Evolutionary conservation across 2,113 vertebrate genomes (phyloP), one percentile per base, ranked within the genome.

Genomic region (Manacus vitellinus): DNA sequence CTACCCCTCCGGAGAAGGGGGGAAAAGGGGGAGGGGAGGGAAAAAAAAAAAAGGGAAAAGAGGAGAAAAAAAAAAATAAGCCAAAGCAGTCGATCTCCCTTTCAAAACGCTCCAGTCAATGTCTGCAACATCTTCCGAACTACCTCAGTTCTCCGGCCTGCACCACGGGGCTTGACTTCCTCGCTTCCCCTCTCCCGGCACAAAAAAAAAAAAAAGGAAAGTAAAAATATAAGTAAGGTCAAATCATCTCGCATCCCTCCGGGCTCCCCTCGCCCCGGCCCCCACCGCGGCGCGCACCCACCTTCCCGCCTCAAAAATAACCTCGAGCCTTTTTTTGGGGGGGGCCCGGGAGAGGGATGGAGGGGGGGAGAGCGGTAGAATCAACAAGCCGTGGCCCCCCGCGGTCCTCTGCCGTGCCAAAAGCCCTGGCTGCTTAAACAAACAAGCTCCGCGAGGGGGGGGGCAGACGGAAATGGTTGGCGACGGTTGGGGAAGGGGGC

Each of bases 141-240:
- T n/a, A 37, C 72, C 93, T n/a, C 91, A 9, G 59, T 30, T 95
- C 93, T 83, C 21, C 92, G 30, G 30, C 89, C 86, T 39, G 77
- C 2, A 56, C 82, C 35, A n/a, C n/a, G 85, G 72, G 56, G 67
- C 62, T 85, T 6, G 49, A 11, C 75, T 75, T 75, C 58, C 72
- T 85, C 67, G 71, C 72, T 78, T 54, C 83, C 88, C 87, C 81
- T 65, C 94, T 83, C 79, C 82, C 83, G 31, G 61, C 31, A n/a
- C 66, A 70, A 54, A 47, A 70, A 55, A 86, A 35, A 35, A 35
- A 88, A 83, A 77, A 61, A 47, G 65, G 37, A 59, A 61, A 52
- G 49, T n/a, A 84, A 79, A 93, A 88, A 92, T 55, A 51, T n/a
- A n/a, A n/a, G n/a, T n/a, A n/a, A n/a, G n/a, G 92, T 90, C 95